Evolutionary conservation across 64 coral and sea anemone species (phyloP).

Genomic region (Montipora cactus): DNA sequence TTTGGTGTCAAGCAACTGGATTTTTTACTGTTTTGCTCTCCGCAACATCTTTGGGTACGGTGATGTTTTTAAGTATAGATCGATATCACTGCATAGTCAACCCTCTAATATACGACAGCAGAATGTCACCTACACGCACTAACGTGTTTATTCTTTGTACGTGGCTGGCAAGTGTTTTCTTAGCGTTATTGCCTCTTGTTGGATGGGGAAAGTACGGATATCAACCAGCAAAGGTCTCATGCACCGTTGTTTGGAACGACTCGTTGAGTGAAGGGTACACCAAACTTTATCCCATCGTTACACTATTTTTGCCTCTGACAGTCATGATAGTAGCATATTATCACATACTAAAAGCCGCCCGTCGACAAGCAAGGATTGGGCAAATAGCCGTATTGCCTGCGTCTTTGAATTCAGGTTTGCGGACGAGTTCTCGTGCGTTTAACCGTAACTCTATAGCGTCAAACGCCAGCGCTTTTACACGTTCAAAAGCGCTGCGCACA

Average conservation of each 20-base stretch:
- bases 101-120: constrained; percentile 73
- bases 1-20: constrained; percentile 82
- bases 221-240: constrained; percentile 72
- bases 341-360: constrained; percentile 89
- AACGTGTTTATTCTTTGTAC: constrained; percentile 66
- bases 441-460: constrained; percentile 75
- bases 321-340: constrained; percentile 85
- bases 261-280: constrained; percentile 82
- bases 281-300: constrained; percentile 70
- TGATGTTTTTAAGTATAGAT: constrained; percentile 90
- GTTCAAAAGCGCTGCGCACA: constrained; percentile 84
- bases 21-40: constrained; percentile 84
- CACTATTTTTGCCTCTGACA: constrained; percentile 70
- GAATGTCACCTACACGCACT: constrained; percentile 85
- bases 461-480: constrained; percentile 65
- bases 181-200: constrained; percentile 80
- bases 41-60: constrained; percentile 72
- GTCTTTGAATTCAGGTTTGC: constrained; percentile 12
- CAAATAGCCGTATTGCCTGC: constrained; percentile 69
- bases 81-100: constrained; percentile 97
- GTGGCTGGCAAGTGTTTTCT: constrained; percentile 81
- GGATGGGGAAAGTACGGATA: constrained; percentile 98
- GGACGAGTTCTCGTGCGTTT: not conserved
- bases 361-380: constrained; percentile 82
- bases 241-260: constrained; percentile 89